Evolutionary conservation across 2,113 vertebrate genomes (phyloP).

Genomic region (Ctenodactylus gundi): DNA sequence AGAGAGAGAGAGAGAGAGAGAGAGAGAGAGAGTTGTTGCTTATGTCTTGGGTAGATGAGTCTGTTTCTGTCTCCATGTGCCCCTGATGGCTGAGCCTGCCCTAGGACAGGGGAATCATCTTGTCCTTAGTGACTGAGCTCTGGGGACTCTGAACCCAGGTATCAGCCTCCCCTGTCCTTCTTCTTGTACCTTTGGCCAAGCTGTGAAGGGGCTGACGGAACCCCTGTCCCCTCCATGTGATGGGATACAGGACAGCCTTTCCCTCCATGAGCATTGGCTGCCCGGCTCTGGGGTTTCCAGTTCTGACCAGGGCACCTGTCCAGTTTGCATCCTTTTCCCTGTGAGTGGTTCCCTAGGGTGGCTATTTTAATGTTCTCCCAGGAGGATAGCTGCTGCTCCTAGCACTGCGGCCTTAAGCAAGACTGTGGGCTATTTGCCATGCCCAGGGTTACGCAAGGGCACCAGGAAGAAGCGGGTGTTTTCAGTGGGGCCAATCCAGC

Average conservation of each 20-base stretch:
- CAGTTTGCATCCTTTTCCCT: not conserved
- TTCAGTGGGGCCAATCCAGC: not conserved
- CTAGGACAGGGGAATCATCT: not conserved
- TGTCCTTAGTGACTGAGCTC: too few species aligned
- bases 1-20: too few species aligned
- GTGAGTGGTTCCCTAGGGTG: not conserved
- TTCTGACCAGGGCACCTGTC: too few species aligned
- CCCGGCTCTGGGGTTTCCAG: too few species aligned
- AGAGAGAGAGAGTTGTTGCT: not conserved
- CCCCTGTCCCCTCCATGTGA: too few species aligned
- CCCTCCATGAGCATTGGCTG: too few species aligned
- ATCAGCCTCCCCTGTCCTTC: too few species aligned
- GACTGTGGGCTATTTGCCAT: not conserved
- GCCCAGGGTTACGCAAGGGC: not conserved
- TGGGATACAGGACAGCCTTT: too few species aligned
- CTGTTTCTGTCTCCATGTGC: rapidly evolving
- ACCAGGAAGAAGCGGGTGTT: not conserved
- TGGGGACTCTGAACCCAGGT: too few species aligned
- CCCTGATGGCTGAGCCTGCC: not conserved
- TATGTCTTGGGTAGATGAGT: not conserved
- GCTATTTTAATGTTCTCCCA: too few species aligned
- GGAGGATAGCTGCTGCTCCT: not conserved
- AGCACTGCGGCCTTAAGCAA: not conserved
- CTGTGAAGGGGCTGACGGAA: too few species aligned
- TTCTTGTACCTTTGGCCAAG: too few species aligned